Base-by-base conservation (phyloP, 2,888 invertebrate genomes). In the Anoplius nigerrimus region DNA sequence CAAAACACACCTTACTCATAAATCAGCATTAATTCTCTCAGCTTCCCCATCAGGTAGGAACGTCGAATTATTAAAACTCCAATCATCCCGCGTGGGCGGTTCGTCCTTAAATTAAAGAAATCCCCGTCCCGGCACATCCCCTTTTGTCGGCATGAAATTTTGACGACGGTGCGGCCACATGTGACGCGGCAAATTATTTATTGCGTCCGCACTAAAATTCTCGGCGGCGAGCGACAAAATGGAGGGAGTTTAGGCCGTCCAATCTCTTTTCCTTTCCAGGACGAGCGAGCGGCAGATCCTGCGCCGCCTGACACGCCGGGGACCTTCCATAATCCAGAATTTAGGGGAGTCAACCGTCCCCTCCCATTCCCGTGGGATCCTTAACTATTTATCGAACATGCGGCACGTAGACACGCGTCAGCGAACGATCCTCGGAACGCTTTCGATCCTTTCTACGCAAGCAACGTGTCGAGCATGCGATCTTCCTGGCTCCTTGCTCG, bases 331-430 rank as follows among this genome's bases (percentile, higher is more conserved):
- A 15, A 20, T 61, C 42, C 52, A 57, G 42, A 69, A 66, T 69
- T 57, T 57, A 66, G 34, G 24, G 11, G 24, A 27, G 3, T 24
- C 61, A 34, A 46, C 45, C 52, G 22, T 58, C 42, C 45, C 52
- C 46, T 58, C 42, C 21, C 22, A 18, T 55, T 66, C 53, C 51
- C n/a, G n/a, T 3, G 57, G 16, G 24, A 65, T 54, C 46, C 42
- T 60, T 15, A 65, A 61, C 15, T 69, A 56, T 56, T 15, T 65
- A 60, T 55, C 52, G 53, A 34, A 69, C 53, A 27, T 15, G 21
- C 43, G 42, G 51, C 53, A 53, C 43, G 54, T 63, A 48, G 18
- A 4, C 13, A 59, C 46, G n/a, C 20, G 48, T 22, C 21, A 43
- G 45, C 48, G 20, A 34, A 20, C 43, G 22, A 54, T 1, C n/a